Conservation (phyloP, 1,140 invertebrate species). For the Ladona fulva region DNA sequence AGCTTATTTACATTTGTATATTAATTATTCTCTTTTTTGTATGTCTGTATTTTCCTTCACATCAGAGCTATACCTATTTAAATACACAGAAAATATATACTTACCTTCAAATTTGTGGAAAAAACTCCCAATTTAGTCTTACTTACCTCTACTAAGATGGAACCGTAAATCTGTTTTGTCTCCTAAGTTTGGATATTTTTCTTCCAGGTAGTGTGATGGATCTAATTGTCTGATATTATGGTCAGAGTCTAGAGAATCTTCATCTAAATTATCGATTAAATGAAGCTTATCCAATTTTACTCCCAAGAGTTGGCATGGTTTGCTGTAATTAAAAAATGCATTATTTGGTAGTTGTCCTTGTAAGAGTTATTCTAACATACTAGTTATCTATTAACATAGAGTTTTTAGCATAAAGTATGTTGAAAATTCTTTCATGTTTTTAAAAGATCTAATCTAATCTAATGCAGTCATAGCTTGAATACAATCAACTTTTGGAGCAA, state of each 20-base stretch:
- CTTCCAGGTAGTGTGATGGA: slow-evolving; percentile 22
- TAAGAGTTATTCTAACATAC: not conserved
- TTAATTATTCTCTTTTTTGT: not conserved
- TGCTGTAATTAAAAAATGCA: not conserved
- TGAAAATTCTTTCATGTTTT: not conserved
- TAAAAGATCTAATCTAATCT: not conserved
- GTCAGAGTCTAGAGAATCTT: slow-evolving; percentile 14
- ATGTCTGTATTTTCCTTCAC: not conserved
- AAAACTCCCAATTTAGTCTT: not conserved
- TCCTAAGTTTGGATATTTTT: slow-evolving; percentile 31
- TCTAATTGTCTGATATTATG: slow-evolving; percentile 11
- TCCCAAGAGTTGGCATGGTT: not conserved
- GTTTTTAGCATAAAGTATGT: not conserved
- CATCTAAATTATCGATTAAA: not conserved
- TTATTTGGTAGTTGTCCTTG: not conserved
- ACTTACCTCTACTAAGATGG: slow-evolving; percentile 35
- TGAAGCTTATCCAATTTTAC: not conserved
- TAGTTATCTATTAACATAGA: not conserved
- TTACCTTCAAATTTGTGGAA: not conserved
- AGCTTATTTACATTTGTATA: not conserved
- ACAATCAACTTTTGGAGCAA: too few species aligned
- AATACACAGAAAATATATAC: not conserved
- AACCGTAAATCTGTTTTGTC: slow-evolving; percentile 33
- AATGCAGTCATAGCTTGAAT: too few species aligned
- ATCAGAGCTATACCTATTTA: not conserved